Evolutionary conservation across 1,140 invertebrate genomes (phyloP).

Genomic region (Caerostris extrusa): DNA sequence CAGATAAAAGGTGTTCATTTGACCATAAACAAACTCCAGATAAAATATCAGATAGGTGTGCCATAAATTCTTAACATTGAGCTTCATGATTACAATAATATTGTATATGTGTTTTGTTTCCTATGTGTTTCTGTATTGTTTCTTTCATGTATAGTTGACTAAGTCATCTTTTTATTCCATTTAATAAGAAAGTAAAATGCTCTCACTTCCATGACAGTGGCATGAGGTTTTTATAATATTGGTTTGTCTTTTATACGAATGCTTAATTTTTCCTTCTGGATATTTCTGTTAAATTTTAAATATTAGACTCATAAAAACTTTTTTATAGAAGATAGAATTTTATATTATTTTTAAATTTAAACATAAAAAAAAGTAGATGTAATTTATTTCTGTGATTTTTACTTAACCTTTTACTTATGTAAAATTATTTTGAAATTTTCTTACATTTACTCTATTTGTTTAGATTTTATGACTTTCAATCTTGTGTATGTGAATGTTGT

Average conservation of each 20-base stretch:
- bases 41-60: background rate
- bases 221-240: background rate
- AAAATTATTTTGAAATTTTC: no score
- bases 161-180: background rate
- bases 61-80: slow-evolving; percentile 63
- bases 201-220: background rate
- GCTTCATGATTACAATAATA: background rate
- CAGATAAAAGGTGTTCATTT: background rate
- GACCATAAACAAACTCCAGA: background rate
- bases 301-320: no score
- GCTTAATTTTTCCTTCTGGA: background rate
- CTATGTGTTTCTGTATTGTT: background rate
- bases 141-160: background rate
- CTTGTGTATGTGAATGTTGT: background rate
- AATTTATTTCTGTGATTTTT: no score
- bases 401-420: no score
- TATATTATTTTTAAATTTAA: no score
- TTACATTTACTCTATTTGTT: no score
- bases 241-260: background rate
- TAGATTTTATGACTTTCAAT: no score
- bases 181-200: background rate
- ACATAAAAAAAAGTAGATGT: no score
- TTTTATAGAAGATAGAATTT: no score
- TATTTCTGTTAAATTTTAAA: background rate
- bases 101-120: background rate